phyloP scores from a whole-genome alignment of 2,113 vertebrate genomes.

The Halichoeres trimaculatus region DNA sequence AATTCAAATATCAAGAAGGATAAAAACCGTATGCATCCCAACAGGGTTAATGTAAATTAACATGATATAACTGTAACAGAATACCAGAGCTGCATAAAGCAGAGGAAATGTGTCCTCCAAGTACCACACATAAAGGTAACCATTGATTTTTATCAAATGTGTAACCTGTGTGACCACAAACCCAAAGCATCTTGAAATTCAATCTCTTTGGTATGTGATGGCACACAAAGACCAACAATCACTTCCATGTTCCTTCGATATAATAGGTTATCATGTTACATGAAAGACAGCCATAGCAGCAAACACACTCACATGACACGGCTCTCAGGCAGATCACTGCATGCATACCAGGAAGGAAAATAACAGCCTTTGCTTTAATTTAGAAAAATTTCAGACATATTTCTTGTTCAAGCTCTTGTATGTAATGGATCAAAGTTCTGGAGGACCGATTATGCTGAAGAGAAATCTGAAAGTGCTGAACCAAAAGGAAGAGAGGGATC shows the following conservation, averaged over 20 bases:
- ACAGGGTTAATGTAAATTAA: too few species aligned
- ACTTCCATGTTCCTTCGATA: constrained; percentile 12
- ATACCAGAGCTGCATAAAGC: background rate
- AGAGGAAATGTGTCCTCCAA: fast-evolving
- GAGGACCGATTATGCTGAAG: constrained; percentile 25
- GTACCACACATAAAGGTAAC: background rate
- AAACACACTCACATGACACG: background rate
- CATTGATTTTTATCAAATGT: background rate
- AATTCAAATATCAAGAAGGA: too few species aligned
- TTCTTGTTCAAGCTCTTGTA: constrained; percentile 1
- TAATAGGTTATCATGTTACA: constrained; percentile 53
- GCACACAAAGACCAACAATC: constrained; percentile 19
- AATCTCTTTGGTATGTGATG: constrained; percentile 31
- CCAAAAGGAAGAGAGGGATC: constrained; percentile 74
- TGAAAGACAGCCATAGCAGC: constrained; percentile 17
- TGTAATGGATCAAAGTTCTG: constrained; percentile 61
- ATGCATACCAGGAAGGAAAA: constrained; percentile 13
- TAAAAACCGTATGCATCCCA: too few species aligned
- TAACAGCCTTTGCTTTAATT: background rate
- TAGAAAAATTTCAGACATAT: background rate
- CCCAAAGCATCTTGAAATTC: constrained; percentile 26
- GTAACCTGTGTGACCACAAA: background rate
- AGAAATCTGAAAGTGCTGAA: constrained; percentile 71
- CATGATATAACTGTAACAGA: background rate
- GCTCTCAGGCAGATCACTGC: background rate